These are phyloP conservation scores for Cacatua alba DNA, from an alignment of 2,113 vertebrate species.

Conservation along the genomic window DNA sequence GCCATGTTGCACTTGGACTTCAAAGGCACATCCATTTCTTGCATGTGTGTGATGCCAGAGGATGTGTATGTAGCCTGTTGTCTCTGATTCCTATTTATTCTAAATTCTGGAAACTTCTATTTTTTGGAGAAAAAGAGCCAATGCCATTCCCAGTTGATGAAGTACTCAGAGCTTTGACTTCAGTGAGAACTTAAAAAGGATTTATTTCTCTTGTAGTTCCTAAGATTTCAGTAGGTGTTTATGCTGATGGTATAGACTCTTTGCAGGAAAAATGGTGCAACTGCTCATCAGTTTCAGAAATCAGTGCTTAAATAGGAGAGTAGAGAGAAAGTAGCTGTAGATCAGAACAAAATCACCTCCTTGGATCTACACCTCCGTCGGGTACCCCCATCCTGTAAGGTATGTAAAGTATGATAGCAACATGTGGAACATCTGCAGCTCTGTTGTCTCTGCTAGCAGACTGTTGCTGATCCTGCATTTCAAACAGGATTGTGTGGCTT, in stretches of 20 bases:
- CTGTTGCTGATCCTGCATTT: background rate
- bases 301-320: background rate
- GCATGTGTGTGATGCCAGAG: background rate
- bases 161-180: background rate
- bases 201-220: fast-evolving
- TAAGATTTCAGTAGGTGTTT: background rate
- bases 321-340: background rate
- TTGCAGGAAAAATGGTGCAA: background rate
- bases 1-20: background rate
- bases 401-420: too few relatives aligned
- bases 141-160: background rate
- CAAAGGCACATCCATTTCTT: fast-evolving
- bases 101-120: background rate
- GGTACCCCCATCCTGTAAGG: too few relatives aligned
- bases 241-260: background rate
- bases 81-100: background rate
- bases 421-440: background rate
- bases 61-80: background rate
- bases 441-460: fast-evolving
- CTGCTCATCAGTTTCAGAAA: background rate
- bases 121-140: background rate
- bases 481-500: background rate
- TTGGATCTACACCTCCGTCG: fast-evolving
- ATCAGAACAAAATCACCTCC: background rate
- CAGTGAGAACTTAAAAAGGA: background rate